These are phyloP conservation scores for Trichopria drosophilae DNA, from an alignment of 2,888 invertebrate species.

Conservation along the genomic window DNA sequence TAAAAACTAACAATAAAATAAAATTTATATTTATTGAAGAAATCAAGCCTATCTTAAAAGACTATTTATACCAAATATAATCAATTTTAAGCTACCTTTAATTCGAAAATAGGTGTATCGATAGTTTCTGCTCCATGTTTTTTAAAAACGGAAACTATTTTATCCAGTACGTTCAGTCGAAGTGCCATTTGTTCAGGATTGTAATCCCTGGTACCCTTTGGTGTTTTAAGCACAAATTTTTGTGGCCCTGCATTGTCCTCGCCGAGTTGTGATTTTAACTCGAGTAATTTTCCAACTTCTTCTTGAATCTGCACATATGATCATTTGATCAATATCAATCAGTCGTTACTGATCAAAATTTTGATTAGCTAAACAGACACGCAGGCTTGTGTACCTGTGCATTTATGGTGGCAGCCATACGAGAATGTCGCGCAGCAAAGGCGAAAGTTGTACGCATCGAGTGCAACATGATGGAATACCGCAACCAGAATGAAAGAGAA, in stretches of 20 bases:
- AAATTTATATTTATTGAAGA: no score
- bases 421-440: conserved; percentile 44
- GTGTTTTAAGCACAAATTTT: conserved; percentile 85
- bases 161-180: conserved; percentile 80
- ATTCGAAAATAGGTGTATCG: conserved; percentile 97
- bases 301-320: conserved; percentile 74
- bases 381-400: conserved; percentile 49
- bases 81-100: conserved; percentile 69
- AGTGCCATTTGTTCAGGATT: conserved; percentile 93
- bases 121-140: conserved; percentile 97
- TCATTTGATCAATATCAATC: not conserved
- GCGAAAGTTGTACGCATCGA: conserved; percentile 45
- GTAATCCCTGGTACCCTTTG: conserved; percentile 94
- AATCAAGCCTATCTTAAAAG: conserved; percentile 2
- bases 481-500: conserved; percentile 55
- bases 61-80: conserved; percentile 7
- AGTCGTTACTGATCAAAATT: not conserved
- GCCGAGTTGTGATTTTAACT: conserved; percentile 74
- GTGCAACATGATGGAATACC: conserved; percentile 48
- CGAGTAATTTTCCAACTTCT: conserved; percentile 80
- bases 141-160: conserved; percentile 88
- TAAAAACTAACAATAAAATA: no score
- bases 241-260: conserved; percentile 65
- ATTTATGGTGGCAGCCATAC: conserved; percentile 42
- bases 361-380: conserved; percentile 10